Base-by-base conservation (phyloP, 2,113 vertebrate species). In the Serinus canaria region DNA sequence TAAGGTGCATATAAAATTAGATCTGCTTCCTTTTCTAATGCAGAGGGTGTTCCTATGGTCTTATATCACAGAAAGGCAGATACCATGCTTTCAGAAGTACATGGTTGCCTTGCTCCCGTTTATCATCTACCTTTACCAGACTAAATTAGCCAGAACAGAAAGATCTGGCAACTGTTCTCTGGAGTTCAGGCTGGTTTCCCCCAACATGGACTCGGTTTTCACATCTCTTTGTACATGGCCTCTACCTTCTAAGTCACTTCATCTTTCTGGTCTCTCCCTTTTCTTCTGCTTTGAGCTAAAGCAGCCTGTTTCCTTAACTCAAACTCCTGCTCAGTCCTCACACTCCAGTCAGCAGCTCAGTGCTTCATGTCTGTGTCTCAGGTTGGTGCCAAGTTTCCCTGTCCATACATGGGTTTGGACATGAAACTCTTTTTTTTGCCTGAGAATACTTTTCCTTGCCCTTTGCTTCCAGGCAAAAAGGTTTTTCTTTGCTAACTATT, bases 401-500 rank as follows among this genome's bases (percentile, higher is more conserved):
- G 47, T n/a, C 13, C 10, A 25, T 39, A 30, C 33, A 21, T 35
- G 7, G 8, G 3, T 92, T 89, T 77, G 60, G 27, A 33, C 35
- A 37, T 83, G 76, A 83, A 86, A 10, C 13, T 68, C 7, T 25
- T n/a, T 58, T 89, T 80, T 87, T 73, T 39, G 28, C 33, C 27
- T 90, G 39, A 75, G 41, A 84, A 67, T 10, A 0, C 13, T 74
- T 94, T 78, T 7, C 28, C 24, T 87, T 92, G 28, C 66, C 60
- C 44, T 91, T 88, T 1, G 6, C 63, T 89, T 94, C 35, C 15
- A 68, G 56, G 56, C 47, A 84, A 89, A 92, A 81, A 59, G 31
- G 21, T 56, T 87, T 94, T 91, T 77, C 41, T 92, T 93, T 68
- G 28, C 55, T 78, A 60, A 37, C 30, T 66, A 23, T 94, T 92